Base-by-base conservation (phyloP, 2,113 vertebrate genomes). In the Nibea coibor region DNA sequence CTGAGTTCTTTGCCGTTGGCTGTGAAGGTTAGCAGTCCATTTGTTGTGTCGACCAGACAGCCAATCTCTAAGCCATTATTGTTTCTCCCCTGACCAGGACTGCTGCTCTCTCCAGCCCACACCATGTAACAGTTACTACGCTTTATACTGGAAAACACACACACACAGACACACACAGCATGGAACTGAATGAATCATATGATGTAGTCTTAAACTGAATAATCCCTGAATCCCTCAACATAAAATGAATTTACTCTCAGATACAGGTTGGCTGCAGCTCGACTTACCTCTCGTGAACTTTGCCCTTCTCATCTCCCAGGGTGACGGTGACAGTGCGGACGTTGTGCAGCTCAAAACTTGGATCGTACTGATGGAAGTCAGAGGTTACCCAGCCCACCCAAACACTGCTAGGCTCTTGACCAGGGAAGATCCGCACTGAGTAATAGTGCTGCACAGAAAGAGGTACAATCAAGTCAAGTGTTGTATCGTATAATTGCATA, bases 41-140 rank as follows among this genome's bases (percentile, higher is more conserved):
- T 97, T 69, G 96, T 95, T 1, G 96, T 95, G 59, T 99, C 97
- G 22, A 99, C 93, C 84, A 97, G 91, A 53, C 98, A 99, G 65
- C 97, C 97, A 1, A 99, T 99, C 92, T 99, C 98, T 82, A 99
- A 86, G 1, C 98, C 98, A 0, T 96, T 98, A 83, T 96, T 99
- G 90, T 95, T 98, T 26, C 98, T 97, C 17, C 97, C 96, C 92
- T 98, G 97, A 12, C 96, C 96, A 0, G 98, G 97, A 91, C 95
- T 97, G 92, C 95, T 95, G 93, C 94, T 97, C 89, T 99, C 98
- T 81, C 97, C 98, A 3, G 97, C 98, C 92, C 97, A 99, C 81
- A 99, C 97, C 97, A 99, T 98, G 87, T 97, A 99, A 92, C 98
- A 99, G 94, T 97, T 99, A 95, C 97, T 98, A 84, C 97, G 97